Conservation (phyloP, 2,797 vertebrate species). For the Crax fasciolata region DNA sequence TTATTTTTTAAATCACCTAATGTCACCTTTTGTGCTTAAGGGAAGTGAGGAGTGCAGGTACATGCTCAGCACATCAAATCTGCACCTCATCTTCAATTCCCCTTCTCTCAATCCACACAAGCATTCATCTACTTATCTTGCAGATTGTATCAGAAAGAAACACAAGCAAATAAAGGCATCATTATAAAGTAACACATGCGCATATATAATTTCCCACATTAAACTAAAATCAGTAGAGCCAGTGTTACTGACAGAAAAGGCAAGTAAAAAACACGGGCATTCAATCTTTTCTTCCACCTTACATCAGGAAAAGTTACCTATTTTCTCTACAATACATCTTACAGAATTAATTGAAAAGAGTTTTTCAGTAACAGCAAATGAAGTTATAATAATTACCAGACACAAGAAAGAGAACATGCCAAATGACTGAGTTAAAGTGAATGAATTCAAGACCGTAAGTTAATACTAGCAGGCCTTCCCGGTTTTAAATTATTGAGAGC, state of each 20-base stretch:
- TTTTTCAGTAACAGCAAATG: neutral
- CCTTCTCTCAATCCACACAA: neutral
- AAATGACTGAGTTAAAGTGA: neutral
- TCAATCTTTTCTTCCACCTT: neutral
- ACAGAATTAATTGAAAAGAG: neutral
- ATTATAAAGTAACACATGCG: neutral
- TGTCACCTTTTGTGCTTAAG: neutral
- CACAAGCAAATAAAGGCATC: neutral
- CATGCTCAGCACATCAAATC: neutral
- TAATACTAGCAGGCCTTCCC: constrained; percentile 4
- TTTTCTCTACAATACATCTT: neutral
- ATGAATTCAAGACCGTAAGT: constrained; percentile 1
- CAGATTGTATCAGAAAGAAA: neutral
- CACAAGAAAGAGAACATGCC: neutral
- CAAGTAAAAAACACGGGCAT: neutral
- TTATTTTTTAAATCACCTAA: neutral
- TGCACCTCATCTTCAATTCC: neutral
- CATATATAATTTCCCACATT: neutral
- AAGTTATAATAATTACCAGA: neutral
- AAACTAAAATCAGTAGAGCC: neutral
- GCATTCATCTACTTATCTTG: neutral
- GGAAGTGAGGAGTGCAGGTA: accelerated
- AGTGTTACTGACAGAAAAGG: neutral
- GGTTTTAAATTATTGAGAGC: constrained; percentile 19
- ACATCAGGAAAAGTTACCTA: neutral